Base-by-base conservation (phyloP, 2,113 vertebrate species). In the Myiozetetes cayanensis region DNA sequence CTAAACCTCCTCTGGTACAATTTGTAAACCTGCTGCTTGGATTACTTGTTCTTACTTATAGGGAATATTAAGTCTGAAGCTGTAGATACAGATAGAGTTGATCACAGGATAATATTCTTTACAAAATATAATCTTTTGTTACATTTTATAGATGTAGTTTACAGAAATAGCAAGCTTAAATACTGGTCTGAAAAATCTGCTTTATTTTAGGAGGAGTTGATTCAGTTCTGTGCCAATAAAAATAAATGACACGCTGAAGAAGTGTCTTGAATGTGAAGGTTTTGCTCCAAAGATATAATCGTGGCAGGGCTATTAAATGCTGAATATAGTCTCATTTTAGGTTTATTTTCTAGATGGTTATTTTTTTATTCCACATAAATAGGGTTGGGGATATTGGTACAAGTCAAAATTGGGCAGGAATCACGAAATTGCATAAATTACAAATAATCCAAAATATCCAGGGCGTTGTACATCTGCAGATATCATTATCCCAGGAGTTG, bases 141-240 rank as follows among this genome's bases (percentile, higher is more conserved):
- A 31, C 11, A 1, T 71, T 97, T 94, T 94, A 63, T 90, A 84
- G 88, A 28, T 37, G 47, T 10, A 94, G 62, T 93, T 96, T 93
- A 89, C 82, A 90, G 93, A 96, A 96, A 95, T 79, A 95, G 85
- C 68, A 95, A 55, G 61, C 89, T 79, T 79, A 77, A 85, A 89
- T 17, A 76, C 66, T 63, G 71, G 10, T 46, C 84, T 91, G 89
- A 81, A 96, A 92, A 73, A 66, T 59, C 59, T 58, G 25, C 25
- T 74, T 53, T 87, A 35, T 87, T 96, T 93, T 52, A 55, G 71
- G 35, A 43, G 47, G 33, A 71, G 11, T 81, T 89, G 82, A 18
- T 87, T 95, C 70, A 15, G 31, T 63, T 78, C 46, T 30, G n/a
- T 23, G 28, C 65, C n/a, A 25, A 33, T 94, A 89, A 94, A 92